A percentile compares a stretch with the other conserved stretches of the same genome.
Conservation (phyloP, 2,113 vertebrate species). For the Bolborhynchus lineola region DNA sequence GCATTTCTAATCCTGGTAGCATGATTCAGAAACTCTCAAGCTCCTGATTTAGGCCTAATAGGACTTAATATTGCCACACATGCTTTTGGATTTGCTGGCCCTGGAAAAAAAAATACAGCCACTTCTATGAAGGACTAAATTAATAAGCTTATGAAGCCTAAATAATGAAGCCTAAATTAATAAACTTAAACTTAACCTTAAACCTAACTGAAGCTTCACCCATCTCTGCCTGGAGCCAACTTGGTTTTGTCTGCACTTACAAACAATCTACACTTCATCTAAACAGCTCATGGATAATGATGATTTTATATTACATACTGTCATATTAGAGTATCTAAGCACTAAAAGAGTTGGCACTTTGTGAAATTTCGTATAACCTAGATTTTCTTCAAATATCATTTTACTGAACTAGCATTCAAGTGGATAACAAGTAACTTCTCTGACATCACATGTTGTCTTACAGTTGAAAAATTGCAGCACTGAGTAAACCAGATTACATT, state of each 20-base stretch:
- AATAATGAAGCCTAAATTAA: background rate
- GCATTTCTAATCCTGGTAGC: background rate
- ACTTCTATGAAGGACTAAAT: background rate
- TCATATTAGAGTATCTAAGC: background rate
- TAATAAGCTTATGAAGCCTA: background rate
- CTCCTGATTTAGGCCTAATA: background rate
- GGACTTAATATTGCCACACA: background rate
- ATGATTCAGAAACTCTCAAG: background rate
- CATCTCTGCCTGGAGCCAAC: background rate
- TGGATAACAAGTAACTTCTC: background rate
- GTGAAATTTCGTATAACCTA: background rate
- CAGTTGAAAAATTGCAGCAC: background rate
- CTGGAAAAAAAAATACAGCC: background rate
- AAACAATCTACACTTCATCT: background rate
- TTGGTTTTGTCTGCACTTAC: background rate
- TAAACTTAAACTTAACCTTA: background rate
- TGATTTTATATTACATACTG: background rate
- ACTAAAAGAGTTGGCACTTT: background rate
- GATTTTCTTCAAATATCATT: background rate
- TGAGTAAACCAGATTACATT: background rate
- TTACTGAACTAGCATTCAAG: background rate
- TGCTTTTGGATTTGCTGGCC: background rate
- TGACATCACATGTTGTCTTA: background rate
- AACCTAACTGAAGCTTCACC: background rate
- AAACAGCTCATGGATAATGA: background rate